Evolutionary conservation across 64 coral and sea anemone genomes (phyloP), one percentile per base, ranked within the genome.

Genomic region (Acropora tenuis): DNA sequence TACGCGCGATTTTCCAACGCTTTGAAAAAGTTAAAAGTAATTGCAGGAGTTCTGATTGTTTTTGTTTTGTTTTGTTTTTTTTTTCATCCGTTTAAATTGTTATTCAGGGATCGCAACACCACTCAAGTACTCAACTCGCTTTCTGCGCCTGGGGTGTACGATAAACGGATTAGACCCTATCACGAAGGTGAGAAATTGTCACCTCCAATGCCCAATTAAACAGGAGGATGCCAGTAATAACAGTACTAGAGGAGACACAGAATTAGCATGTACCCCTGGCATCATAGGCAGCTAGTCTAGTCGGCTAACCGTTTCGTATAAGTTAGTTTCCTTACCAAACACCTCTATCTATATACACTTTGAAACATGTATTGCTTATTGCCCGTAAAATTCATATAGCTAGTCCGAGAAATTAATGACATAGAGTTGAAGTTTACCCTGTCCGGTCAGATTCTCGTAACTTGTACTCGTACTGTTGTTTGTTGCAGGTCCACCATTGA

Each of bases 401-500:
- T 30, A 30, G 30, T 30, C 30, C 30, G 30, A 30, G 30, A 30
- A 30, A 30, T 30, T 30, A 30, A 30, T 30, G 30, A 30, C 30
- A 30, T 30, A 30, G 30, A 30, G 30, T 30, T 30, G 30, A 30
- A 30, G 30, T 30, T 55, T 55, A 55, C 52, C 4, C 9, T 55
- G 4, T 4, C 52, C 4, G 52, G 52, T 55, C 52, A 55, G 52
- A 55, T 55, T 55, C 30, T 30, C 30, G 30, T 30, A 30, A 2
- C 40, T 19, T 0, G 5, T 66, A 12, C 0, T 50, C 1, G 4
- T 30, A 30, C 40, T 72, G 65, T 47, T 46, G 5, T 59, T 1
- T 77, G 17, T 19, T 61, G 42, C 45, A 97, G 95, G 95, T 74
- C 87, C 88, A 73, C 88, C 88, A 3, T 63, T 97, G 61, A 97